Conservation (phyloP, 2,113 vertebrate species). For the Melanocharis versteri region DNA sequence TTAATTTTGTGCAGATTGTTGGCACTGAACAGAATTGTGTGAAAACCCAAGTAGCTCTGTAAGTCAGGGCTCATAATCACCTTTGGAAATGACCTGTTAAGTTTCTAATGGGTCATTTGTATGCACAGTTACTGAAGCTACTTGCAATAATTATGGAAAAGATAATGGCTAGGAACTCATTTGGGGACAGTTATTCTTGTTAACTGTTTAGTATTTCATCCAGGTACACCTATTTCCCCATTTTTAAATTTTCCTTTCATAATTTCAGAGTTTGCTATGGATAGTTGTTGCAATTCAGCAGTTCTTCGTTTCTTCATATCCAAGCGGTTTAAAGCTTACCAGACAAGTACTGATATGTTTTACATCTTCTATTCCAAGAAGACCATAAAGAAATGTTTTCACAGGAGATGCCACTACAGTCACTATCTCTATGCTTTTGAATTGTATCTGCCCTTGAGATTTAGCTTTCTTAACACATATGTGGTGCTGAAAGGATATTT, state of each 20-base stretch:
- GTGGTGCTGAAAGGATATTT: neutral
- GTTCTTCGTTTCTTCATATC: neutral
- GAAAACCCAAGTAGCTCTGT: neutral
- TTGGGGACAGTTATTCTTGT: neutral
- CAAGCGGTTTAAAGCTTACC: neutral
- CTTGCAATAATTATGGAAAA: constrained; percentile 27
- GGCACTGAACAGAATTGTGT: neutral
- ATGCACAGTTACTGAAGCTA: constrained; percentile 31
- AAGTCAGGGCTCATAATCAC: constrained; percentile 28
- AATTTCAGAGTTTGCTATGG: neutral
- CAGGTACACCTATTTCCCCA: neutral
- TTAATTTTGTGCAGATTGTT: constrained; percentile 16
- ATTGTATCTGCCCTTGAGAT: neutral
- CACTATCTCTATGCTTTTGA: neutral
- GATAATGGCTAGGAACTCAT: constrained; percentile 21
- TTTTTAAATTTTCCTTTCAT: neutral
- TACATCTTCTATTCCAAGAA: neutral
- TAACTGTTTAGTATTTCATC: constrained; percentile 12
- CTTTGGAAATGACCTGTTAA: constrained; percentile 56
- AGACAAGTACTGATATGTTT: neutral
- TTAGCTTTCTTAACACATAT: neutral
- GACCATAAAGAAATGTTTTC: neutral
- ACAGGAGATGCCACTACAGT: neutral
- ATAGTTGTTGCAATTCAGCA: neutral
- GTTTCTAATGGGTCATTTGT: constrained; percentile 41